A percentile compares a stretch with the other conserved stretches of the same genome.
phyloP scores from a whole-genome alignment of 2,113 vertebrate genomes.

The Guaruba guarouba region DNA sequence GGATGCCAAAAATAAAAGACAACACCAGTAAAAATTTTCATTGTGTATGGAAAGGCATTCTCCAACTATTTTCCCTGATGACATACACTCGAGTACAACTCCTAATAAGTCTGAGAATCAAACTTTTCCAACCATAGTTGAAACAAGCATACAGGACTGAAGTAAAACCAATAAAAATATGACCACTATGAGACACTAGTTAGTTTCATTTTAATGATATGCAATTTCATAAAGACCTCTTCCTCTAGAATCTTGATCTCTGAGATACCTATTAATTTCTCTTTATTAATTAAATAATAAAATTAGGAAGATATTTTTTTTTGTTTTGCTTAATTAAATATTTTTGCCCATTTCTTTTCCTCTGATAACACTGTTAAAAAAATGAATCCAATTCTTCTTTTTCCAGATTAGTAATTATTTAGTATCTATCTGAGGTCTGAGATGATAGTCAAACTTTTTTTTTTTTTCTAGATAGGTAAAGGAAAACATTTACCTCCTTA shows the following conservation, averaged over 20 bases:
- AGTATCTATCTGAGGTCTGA: not conserved
- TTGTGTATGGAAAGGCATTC: not conserved
- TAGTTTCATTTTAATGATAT: not conserved
- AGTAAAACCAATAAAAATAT: not conserved
- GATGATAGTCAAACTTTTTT: fast-evolving
- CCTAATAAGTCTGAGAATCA: not conserved
- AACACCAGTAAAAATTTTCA: not conserved
- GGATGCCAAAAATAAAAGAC: not conserved
- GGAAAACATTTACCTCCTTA: not conserved
- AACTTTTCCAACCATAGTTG: not conserved
- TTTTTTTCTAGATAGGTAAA: not conserved
- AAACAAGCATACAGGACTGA: not conserved
- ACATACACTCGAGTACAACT: not conserved
- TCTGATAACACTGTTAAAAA: not conserved
- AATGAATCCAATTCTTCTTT: not conserved
- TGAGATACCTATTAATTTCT: not conserved
- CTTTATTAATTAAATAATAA: not conserved
- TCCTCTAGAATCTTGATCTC: not conserved
- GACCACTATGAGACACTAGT: not conserved
- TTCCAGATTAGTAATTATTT: not conserved
- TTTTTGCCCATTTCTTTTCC: not conserved
- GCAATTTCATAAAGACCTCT: not conserved
- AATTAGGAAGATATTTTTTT: not conserved
- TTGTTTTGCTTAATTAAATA: not conserved
- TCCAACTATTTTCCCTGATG: not conserved